Evolutionary conservation across 2,888 invertebrate genomes (phyloP), one percentile per base, ranked within the genome.

Genomic region (Lithophane socia): DNA sequence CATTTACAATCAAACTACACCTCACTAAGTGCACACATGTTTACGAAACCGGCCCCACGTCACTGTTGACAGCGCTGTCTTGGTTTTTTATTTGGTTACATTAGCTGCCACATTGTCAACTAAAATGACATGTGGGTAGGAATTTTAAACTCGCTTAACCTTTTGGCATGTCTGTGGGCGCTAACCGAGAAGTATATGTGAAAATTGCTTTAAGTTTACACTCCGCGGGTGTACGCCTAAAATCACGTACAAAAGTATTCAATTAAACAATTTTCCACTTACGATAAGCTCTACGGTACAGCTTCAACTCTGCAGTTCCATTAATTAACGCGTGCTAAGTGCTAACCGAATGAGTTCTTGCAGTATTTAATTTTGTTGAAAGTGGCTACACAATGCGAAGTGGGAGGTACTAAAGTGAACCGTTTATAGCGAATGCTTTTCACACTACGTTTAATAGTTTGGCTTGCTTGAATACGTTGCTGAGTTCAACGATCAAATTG

Each of bases 341-440:
- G 75, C 68, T 73, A 80, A 71, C 69, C 63, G 61, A 83, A 81
- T 79, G 79, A 75, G 69, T 70, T 60, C 72, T 79, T 80, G 65
- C 54, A 80, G 82, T 73, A 75, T 80, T 80, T 84, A 74, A 80
- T 84, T 85, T 79, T 24, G 61, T 56, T 71, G 16, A 58, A 78
- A 85, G 64, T 75, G 68, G 64, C n/a, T 61, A 12, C 54, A 72
- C 60, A 69, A 66, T 65, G 29, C 44, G 7, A 24, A 67, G 54
- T 56, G 37, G 8, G 9, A 69, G 64, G 67, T 18, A 65, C 73
- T 65, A 68, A 80, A 66, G 72, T 66, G 69, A 13, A 77, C 24
- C 56, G 47, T 83, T 75, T 61, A 71, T 54, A 63, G 37, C 1
- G 42, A 84, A 67, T 61, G 71, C 69, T 69, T 83, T 82, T 58